phyloP scores from a whole-genome alignment of 2,113 vertebrate genomes.

The Ceuthmochares aereus region DNA sequence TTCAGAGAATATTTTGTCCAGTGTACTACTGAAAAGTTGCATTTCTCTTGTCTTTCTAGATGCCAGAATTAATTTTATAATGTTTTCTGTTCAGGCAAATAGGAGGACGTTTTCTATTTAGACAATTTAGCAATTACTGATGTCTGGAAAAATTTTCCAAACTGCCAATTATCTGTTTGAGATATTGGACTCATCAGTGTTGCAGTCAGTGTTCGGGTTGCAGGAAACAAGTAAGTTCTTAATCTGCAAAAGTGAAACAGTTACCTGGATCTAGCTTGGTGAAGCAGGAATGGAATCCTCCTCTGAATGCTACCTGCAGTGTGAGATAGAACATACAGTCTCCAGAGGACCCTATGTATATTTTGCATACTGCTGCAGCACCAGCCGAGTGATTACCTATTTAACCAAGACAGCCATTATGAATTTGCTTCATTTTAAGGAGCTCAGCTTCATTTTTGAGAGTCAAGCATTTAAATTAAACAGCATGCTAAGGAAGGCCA shows the following conservation, averaged over 20 bases:
- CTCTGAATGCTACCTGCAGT: rapidly evolving
- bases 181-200: neutral
- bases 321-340: neutral
- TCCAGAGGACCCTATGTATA: neutral
- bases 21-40: neutral
- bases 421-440: neutral
- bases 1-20: neutral
- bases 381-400: rapidly evolving
- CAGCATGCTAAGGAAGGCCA: neutral
- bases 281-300: neutral
- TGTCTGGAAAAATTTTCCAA: neutral
- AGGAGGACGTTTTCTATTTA: neutral
- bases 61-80: neutral
- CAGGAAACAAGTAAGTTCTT: neutral
- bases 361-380: neutral
- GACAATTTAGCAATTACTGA: neutral
- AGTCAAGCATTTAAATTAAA: neutral
- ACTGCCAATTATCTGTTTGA: neutral
- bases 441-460: neutral
- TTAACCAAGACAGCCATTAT: neutral
- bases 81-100: neutral
- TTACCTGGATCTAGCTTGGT: neutral
- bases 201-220: neutral
- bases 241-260: neutral
- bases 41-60: neutral